phyloP scores from a whole-genome alignment of 1,140 invertebrate species.

The Linepithema humile region DNA sequence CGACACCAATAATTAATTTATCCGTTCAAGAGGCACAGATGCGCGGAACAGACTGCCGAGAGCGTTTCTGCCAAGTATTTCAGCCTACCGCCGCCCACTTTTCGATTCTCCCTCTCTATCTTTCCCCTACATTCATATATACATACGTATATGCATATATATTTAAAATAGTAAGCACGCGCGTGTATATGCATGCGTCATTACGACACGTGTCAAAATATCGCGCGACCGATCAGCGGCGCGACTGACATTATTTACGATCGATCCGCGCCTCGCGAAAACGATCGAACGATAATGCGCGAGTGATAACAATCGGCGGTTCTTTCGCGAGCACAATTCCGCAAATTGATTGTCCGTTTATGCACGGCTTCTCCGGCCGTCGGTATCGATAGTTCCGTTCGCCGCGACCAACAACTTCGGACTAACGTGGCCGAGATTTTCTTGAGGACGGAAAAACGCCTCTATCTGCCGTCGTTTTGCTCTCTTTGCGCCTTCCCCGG shows the following conservation, averaged over 20 bases:
- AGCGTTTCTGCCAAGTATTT: slow-evolving; percentile 49
- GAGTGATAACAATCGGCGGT: neutral
- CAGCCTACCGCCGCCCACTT: slow-evolving; percentile 38
- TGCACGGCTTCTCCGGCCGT: neutral
- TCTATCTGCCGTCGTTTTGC: slow-evolving; percentile 27
- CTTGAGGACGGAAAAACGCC: slow-evolving; percentile 32
- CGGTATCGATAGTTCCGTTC: slow-evolving; percentile 17
- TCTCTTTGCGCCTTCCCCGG: slow-evolving; percentile 25
- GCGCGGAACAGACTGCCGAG: slow-evolving; percentile 35
- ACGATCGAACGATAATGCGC: slow-evolving; percentile 26
- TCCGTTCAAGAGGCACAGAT: slow-evolving; percentile 34
- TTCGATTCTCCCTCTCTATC: slow-evolving; percentile 5
- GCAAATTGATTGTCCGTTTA: slow-evolving; percentile 14
- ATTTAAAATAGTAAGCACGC: slow-evolving; percentile 26
- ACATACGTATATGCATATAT: slow-evolving; percentile 13
- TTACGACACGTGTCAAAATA: slow-evolving; percentile 49
- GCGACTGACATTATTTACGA: neutral
- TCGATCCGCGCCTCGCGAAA: slow-evolving; percentile 11
- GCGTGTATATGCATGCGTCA: slow-evolving; percentile 8
- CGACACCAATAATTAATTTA: slow-evolving; percentile 48
- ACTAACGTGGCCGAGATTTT: slow-evolving; percentile 51
- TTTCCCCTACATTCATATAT: neutral
- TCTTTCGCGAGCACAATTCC: neutral
- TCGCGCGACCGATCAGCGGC: slow-evolving; percentile 10
- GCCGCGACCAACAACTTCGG: slow-evolving; percentile 47